Evolutionary conservation across 2,888 invertebrate genomes (phyloP).

Genomic region (Melitaea athalia): DNA sequence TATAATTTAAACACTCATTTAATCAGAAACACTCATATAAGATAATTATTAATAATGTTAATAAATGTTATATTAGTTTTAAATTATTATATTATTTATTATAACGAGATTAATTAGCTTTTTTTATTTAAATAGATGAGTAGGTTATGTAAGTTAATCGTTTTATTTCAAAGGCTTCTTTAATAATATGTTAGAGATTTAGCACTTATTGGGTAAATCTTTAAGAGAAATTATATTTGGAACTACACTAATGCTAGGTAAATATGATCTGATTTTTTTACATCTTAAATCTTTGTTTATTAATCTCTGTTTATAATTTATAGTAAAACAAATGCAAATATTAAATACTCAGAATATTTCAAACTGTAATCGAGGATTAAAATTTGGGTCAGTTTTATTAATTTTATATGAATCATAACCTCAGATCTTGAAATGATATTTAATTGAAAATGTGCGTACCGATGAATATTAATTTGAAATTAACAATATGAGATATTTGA

Average conservation of each 20-base stretch:
- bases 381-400: neutral
- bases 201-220: too few relatives aligned
- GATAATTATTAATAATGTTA: neutral
- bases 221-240: too few relatives aligned
- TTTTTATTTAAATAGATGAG: too few relatives aligned
- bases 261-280: too few relatives aligned
- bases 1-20: neutral
- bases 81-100: neutral
- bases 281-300: too few relatives aligned
- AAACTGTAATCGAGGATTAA: neutral
- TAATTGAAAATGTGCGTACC: neutral
- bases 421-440: neutral
- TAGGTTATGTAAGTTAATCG: too few relatives aligned
- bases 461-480: conserved; percentile 1
- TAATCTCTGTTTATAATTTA: too few relatives aligned
- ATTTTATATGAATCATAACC: conserved; percentile 8
- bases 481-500: neutral
- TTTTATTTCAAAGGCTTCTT: too few relatives aligned
- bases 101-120: neutral
- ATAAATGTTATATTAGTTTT: neutral
- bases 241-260: too few relatives aligned
- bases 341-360: neutral
- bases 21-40: neutral
- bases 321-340: neutral
- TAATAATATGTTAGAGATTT: too few relatives aligned